A percentile compares a stretch with the other conserved stretches of the same genome.
Evolutionary conservation across 2,888 invertebrate genomes (phyloP).

Genomic region (Nemapogon koenigi): DNA sequence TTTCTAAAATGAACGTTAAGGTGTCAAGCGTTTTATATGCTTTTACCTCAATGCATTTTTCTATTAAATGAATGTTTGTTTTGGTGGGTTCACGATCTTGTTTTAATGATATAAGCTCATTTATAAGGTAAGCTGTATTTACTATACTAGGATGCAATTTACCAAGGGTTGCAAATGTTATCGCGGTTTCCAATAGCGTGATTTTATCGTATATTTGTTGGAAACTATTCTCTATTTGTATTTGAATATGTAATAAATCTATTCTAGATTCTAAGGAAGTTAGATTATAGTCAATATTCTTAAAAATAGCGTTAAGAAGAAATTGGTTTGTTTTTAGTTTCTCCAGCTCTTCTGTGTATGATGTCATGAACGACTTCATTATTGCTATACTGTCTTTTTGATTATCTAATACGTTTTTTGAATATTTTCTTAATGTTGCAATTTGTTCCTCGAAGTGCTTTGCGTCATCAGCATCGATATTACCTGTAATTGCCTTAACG

Average conservation of each 20-base stretch:
- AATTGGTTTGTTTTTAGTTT: neutral
- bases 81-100: neutral
- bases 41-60: neutral
- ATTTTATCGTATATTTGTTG: constrained; percentile 6
- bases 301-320: neutral
- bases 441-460: neutral
- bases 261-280: neutral
- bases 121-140: neutral
- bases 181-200: constrained; percentile 3
- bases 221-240: constrained; percentile 1
- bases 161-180: neutral
- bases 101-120: neutral
- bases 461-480: constrained; percentile 2
- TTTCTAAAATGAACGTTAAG: constrained; percentile 2
- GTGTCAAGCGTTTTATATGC: neutral
- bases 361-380: neutral
- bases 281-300: neutral
- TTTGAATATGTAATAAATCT: neutral
- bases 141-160: constrained; percentile 2
- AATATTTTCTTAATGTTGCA: neutral
- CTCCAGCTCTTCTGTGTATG: neutral
- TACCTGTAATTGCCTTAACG: constrained; percentile 2
- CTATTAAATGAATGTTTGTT: constrained; percentile 3
- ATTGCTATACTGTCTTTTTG: neutral
- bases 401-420: neutral